Evolutionary conservation across 2,888 invertebrate genomes (phyloP), one percentile per base, ranked within the genome.

Genomic region (Brachyptera risi): DNA sequence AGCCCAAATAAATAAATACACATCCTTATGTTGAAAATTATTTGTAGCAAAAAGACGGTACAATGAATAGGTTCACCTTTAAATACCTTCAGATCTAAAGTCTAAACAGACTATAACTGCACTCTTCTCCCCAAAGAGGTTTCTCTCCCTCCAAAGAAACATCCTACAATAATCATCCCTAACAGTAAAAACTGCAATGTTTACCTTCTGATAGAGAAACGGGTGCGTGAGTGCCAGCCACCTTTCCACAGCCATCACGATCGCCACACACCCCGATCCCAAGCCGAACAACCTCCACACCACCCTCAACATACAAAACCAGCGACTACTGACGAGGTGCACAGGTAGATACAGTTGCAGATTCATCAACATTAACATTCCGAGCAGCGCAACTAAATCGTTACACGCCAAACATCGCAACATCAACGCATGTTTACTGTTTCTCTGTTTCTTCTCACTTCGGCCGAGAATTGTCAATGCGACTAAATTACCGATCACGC

Each of bases 121-220:
- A n/a, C n/a, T n/a, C n/a, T n/a, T n/a, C n/a, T n/a, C n/a, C n/a
- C n/a, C n/a, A n/a, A n/a, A n/a, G n/a, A n/a, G n/a, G n/a, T n/a
- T n/a, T n/a, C n/a, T n/a, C n/a, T n/a, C n/a, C n/a, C n/a, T n/a
- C n/a, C n/a, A n/a, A n/a, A n/a, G n/a, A n/a, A n/a, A n/a, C n/a
- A n/a, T n/a, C n/a, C n/a, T n/a, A 54, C 26, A 35, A 35, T 7
- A 13, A 35, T 11, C 7, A 13, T 11, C 35, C 35, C 5, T 7
- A 13, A 9, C 7, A 15, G 38, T 54, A 13, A 17, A 17, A 50
- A 44, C n/a, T n/a, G n/a, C n/a, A n/a, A n/a, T n/a, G 59, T 73
- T 74, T 76, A 92, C 92, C 87, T 90, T 90, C 74, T 92, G 92
- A 74, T 92, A 93, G 69, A 89, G 80, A 75, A 93, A 93, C 38